Evolutionary conservation across 2,113 vertebrate species (phyloP).

Genomic region (Panurus biarmicus): DNA sequence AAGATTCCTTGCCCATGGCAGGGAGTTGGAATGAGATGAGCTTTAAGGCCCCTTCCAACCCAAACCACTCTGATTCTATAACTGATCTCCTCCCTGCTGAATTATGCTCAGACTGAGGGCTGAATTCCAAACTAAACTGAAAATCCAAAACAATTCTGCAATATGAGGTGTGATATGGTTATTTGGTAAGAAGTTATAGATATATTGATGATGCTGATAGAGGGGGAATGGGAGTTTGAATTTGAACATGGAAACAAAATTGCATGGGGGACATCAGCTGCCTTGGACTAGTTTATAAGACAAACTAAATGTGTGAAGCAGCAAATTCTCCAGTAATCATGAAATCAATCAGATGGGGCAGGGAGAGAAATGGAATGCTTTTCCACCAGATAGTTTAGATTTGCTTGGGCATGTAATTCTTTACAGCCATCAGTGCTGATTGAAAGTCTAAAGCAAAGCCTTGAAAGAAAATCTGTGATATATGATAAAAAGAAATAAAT

Average conservation of each 20-base stretch:
- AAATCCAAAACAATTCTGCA: not conserved
- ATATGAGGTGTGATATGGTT: not conserved
- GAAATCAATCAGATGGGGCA: not conserved
- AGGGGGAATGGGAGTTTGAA: not conserved
- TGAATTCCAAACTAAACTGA: not conserved
- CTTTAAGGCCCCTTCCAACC: not conserved
- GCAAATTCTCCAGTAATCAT: not conserved
- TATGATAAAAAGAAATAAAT: not conserved
- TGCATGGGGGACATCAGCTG: not conserved
- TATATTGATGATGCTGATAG: not conserved
- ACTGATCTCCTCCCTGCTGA: not conserved
- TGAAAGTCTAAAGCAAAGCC: not conserved
- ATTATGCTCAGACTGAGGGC: not conserved
- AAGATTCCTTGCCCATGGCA: not conserved
- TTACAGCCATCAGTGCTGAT: not conserved
- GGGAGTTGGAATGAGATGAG: not conserved
- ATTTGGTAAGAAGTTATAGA: not conserved
- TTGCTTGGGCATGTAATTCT: not conserved
- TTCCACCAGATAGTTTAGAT: not conserved
- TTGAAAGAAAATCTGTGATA: not conserved
- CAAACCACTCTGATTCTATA: not conserved
- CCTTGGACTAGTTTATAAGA: not conserved
- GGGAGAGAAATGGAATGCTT: not conserved
- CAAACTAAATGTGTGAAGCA: not conserved
- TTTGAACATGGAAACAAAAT: not conserved